phyloP scores from a whole-genome alignment of 2,113 vertebrate genomes.

The Chauna torquata region DNA sequence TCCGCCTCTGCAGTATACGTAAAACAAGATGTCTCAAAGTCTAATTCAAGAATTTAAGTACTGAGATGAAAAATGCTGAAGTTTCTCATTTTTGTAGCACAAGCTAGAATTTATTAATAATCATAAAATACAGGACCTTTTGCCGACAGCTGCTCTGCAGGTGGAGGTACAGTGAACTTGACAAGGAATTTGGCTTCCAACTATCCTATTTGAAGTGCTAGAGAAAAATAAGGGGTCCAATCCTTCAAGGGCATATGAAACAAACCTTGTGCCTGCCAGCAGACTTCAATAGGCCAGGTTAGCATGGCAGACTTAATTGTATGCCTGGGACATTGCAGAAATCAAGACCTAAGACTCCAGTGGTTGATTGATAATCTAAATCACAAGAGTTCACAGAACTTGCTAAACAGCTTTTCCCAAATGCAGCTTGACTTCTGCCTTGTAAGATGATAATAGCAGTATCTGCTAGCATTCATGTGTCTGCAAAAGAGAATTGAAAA shows the following conservation, averaged over 20 bases:
- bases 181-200: slow-evolving; percentile 54
- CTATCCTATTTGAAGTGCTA: slow-evolving; percentile 49
- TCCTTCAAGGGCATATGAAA: slow-evolving; percentile 41
- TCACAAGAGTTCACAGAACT: not conserved
- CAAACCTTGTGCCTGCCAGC: slow-evolving; percentile 18
- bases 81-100: slow-evolving; percentile 29
- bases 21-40: slow-evolving; percentile 69
- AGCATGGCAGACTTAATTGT: slow-evolving; percentile 20
- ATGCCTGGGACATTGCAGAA: not conserved
- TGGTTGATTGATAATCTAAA: slow-evolving; percentile 4
- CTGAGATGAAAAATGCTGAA: slow-evolving; percentile 51
- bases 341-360: not conserved
- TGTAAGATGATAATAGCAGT: not conserved
- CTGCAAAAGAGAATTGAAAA: not conserved
- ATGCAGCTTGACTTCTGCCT: slow-evolving; percentile 24
- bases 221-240: slow-evolving; percentile 23
- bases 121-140: slow-evolving; percentile 46
- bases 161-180: slow-evolving; percentile 25
- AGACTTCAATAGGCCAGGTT: not conserved
- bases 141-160: slow-evolving; percentile 41
- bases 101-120: slow-evolving; percentile 58
- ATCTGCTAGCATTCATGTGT: not conserved
- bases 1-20: slow-evolving; percentile 46
- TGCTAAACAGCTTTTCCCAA: not conserved
- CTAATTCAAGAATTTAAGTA: slow-evolving; percentile 65